phyloP scores from a whole-genome alignment of 2,797 vertebrate genomes.

The Malurus leucopterus region DNA sequence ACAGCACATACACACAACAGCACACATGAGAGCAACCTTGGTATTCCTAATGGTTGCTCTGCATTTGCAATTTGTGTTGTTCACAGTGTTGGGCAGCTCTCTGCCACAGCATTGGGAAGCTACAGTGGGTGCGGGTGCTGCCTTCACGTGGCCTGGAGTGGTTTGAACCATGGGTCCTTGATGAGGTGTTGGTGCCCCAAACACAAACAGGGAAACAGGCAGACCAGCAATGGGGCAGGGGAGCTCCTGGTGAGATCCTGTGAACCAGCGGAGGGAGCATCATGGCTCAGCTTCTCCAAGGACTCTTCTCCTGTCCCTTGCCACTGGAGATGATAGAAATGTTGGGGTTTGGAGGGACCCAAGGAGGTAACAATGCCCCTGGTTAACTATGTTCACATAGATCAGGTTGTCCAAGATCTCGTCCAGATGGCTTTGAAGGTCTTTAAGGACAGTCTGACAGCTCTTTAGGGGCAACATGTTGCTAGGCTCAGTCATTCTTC shows the following conservation, averaged over 20 bases:
- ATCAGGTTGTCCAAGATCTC: background rate
- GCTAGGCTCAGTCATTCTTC: background rate
- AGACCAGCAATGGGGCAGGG: fast-evolving
- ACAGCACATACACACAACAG: background rate
- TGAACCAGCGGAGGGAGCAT: fast-evolving
- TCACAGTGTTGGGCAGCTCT: background rate
- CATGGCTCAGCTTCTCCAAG: fast-evolving
- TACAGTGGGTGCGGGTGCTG: fast-evolving
- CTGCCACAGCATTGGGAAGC: background rate
- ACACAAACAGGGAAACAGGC: background rate
- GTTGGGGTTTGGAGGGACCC: background rate
- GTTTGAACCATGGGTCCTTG: background rate
- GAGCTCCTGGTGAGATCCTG: background rate
- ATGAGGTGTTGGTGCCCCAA: fast-evolving
- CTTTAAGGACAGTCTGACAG: background rate
- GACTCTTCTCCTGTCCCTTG: fast-evolving
- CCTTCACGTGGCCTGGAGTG: background rate
- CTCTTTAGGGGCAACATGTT: background rate
- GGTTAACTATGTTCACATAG: background rate
- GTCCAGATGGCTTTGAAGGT: background rate
- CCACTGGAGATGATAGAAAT: background rate
- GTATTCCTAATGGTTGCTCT: background rate
- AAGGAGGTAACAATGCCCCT: fast-evolving
- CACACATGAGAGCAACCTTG: background rate
- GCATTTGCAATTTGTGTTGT: background rate